Percentiles rank a stretch among this genome's conserved stretches.
These are phyloP conservation scores for Charadrius vociferus DNA, from an alignment of 2,113 vertebrate genomes.

Conservation along the genomic window DNA sequence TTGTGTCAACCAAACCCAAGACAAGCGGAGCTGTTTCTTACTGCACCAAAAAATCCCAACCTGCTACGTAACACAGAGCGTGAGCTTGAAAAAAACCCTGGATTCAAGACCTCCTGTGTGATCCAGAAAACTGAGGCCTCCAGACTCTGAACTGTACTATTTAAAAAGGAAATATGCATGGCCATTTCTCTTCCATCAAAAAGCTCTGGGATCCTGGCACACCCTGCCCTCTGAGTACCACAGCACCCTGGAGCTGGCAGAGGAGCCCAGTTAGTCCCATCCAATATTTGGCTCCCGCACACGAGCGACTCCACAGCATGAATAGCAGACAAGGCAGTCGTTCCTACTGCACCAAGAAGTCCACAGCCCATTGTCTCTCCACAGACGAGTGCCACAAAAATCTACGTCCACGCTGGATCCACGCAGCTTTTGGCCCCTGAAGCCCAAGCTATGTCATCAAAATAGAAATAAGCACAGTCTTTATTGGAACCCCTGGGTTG, in stretches of 20 bases:
- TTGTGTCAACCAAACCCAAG: background rate
- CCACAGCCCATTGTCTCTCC: background rate
- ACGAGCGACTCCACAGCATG: background rate
- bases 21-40: background rate
- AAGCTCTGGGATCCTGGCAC: background rate
- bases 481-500: background rate
- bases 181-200: background rate
- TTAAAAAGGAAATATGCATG: background rate
- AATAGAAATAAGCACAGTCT: background rate
- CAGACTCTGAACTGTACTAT: background rate
- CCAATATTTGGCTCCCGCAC: background rate
- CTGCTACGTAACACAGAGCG: background rate
- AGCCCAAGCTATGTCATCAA: background rate
- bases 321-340: rapidly evolving
- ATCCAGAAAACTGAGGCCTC: background rate
- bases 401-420: background rate
- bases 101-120: background rate
- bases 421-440: background rate
- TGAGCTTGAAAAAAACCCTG: background rate
- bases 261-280: background rate
- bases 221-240: background rate
- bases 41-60: conserved; percentile 5
- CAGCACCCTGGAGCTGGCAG: background rate
- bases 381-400: rapidly evolving
- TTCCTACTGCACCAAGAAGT: background rate